Evolutionary conservation across 2,797 vertebrate genomes (phyloP), one percentile per base, ranked within the genome.

Genomic region (Gymnoscopelus microlampas): DNA sequence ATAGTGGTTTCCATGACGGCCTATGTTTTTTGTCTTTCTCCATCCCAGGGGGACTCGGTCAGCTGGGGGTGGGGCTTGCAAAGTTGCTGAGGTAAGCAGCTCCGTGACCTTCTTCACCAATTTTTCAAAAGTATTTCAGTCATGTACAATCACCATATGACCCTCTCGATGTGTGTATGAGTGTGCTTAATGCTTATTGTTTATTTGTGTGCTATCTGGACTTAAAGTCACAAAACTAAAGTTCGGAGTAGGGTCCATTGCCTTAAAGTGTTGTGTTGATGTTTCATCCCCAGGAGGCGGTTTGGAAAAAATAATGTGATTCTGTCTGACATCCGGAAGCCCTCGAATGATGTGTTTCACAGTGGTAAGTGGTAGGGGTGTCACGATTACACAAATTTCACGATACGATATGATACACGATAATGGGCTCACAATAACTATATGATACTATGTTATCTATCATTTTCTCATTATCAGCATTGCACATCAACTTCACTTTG

Each of bases 231-330:
- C 13, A 23, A 5, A 3, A 12, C 4, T 19, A 9, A 44, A 44
- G 7, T 44, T 44, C 7, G 6, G 8, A 9, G 39, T 44, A 7
- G 39, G 39, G 8, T 44, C 39, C 39, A 9, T 44, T 44, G 24
- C 51, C 1, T 15, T 35, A 44, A 44, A 44, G 8, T 44, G 39
- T 39, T 66, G 11, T 55, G 0, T 9, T 67, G 70, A 73, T 13
- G 3, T 10, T 53, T 1, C 3, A 6, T 60, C 39, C 76, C 14
- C 14, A 99, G 98, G 88, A 97, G 95, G 81, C 93, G 79, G 48
- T 98, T 94, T 87, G 98, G 97, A 58, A 98, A 96, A 80, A 96
- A 96, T 92, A 98, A 95, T 0, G 97, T 99, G 73, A 98, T 99
- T 77, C 89, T 99, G 71, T 99, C 98, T 5, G 98, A 99, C 87